Base-by-base conservation (phyloP, 2,113 vertebrate species). In the Nanorana parkeri region DNA sequence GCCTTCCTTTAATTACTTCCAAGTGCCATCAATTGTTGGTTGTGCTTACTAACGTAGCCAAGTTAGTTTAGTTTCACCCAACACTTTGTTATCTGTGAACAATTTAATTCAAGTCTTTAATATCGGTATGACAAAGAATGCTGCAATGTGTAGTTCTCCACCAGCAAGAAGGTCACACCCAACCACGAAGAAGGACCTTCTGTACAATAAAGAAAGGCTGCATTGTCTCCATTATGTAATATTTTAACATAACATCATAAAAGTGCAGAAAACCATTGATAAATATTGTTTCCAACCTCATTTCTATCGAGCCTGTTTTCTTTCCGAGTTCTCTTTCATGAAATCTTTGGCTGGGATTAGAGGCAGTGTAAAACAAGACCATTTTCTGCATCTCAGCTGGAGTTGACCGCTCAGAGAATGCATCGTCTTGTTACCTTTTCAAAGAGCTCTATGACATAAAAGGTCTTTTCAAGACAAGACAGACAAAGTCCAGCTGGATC, bases 341-440 rank as follows among this genome's bases (percentile, higher is more conserved):
- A 88, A 83, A 83, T 84, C 84, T 84, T 0, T 63, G 58, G 81
- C 86, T 83, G 79, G 89, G 87, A 85, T 86, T 86, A 4, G 77
- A 85, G 86, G 84, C 76, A 83, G 67, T 41, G 81, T 28, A 60
- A 85, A 83, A 90, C 89, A 90, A 91, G 88, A 78, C 71, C 88
- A 89, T 84, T 72, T 87, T 17, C 64, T 84, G 84, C 64, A 73
- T 86, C 90, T 84, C 89, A 74, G 79, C 60, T 81, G 61, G 69
- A 74, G 69, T 29, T 75, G 54, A 65, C 68, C 66, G 71, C 32
- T 55, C 52, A 2, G 61, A 75, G 63, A 82, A 56, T 67, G 69
- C 41, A 28, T 65, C 24, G 78, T 86, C 87, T 90, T 85, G 90
- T 89, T 84, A 85, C 74, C 84, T 77, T 89, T 89, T 20, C 77